Evolutionary conservation across 1,140 invertebrate genomes (phyloP).

Genomic region (Hesperophylax magnus): DNA sequence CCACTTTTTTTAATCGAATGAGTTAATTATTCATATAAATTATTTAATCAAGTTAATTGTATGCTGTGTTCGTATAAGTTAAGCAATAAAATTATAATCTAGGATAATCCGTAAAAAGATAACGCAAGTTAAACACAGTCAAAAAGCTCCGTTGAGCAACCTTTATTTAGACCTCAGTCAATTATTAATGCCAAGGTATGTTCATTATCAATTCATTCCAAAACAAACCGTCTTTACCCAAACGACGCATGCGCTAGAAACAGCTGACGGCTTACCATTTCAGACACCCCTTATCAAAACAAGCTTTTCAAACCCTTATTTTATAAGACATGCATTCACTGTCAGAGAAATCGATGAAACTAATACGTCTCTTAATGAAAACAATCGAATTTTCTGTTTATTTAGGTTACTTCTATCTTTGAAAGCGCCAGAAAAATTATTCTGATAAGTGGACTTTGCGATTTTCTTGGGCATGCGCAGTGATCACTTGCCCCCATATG

Average conservation of each 20-base stretch:
- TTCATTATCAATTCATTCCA: constrained; percentile 18
- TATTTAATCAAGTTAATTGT: no score
- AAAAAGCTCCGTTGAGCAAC: no score
- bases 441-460: neutral
- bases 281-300: neutral
- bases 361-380: neutral
- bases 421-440: neutral
- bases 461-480: constrained; percentile 15
- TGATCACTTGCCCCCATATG: neutral
- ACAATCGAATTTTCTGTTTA: neutral
- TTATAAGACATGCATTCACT: neutral
- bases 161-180: no score
- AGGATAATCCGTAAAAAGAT: no score
- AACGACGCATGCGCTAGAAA: constrained; percentile 23
- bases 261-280: neutral
- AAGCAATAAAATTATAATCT: no score
- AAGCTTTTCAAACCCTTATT: neutral
- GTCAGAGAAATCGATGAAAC: neutral
- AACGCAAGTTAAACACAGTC: no score
- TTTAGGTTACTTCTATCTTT: neutral
- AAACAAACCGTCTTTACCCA: neutral
- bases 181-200: neutral
- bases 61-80: no score
- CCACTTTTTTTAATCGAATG: no score
- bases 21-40: no score